These are phyloP conservation scores for Psix sp. DNA, from an alignment of 1,140 invertebrate genomes.

Conservation along the genomic window DNA sequence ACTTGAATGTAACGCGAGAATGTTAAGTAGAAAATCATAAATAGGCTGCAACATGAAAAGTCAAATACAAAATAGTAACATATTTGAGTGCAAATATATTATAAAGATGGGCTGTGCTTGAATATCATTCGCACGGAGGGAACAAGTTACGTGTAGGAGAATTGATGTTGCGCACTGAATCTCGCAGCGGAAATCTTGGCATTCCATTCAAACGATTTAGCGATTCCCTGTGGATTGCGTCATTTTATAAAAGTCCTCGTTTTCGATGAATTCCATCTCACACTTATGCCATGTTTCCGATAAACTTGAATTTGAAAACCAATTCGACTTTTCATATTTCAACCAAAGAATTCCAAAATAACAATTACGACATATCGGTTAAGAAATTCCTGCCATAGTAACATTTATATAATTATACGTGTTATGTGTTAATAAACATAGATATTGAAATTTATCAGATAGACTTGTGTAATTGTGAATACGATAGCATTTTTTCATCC, in stretches of 20 bases:
- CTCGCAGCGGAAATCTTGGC: constrained; percentile 15
- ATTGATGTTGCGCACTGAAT: constrained; percentile 16
- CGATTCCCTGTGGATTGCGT: constrained; percentile 31
- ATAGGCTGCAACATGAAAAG: constrained; percentile 46
- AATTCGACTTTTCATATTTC: no score
- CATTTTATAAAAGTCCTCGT: constrained; percentile 23
- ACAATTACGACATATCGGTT: no score
- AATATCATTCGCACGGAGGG: constrained; percentile 10
- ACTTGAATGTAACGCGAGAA: constrained; percentile 53
- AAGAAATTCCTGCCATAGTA: no score
- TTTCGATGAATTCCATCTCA: constrained; percentile 24
- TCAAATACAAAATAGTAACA: constrained; percentile 39
- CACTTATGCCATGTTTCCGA: no score
- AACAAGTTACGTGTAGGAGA: constrained; percentile 1
- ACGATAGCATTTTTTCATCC: no score
- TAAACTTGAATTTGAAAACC: no score
- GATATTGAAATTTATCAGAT: background rate
- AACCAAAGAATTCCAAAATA: no score
- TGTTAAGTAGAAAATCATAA: constrained; percentile 53
- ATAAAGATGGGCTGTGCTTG: constrained; percentile 11
- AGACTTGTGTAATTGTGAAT: background rate
- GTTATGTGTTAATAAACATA: no score
- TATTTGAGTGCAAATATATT: constrained; percentile 24
- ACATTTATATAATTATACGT: no score
- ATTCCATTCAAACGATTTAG: constrained; percentile 18